Conservation (phyloP, 2,888 invertebrate genomes). For the Sarcophaga subvicina region DNA sequence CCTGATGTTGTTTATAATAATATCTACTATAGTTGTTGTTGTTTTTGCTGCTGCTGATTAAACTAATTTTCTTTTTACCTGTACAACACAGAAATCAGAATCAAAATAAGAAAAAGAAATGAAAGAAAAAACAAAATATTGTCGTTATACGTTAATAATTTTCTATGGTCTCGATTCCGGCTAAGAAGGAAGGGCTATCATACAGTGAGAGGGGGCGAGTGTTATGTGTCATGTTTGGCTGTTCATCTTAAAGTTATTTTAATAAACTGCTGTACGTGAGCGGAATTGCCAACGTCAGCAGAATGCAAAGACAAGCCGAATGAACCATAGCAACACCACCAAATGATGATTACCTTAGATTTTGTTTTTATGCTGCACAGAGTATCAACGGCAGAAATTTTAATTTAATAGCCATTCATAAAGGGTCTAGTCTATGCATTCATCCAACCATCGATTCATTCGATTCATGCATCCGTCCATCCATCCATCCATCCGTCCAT, state of each 20-base stretch:
- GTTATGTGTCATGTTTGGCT: conserved; percentile 60
- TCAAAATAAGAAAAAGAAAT: neutral
- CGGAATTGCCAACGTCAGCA: conserved; percentile 75
- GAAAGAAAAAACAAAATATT: conserved; percentile 39
- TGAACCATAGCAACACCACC: conserved; percentile 37
- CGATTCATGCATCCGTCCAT: conserved; percentile 28
- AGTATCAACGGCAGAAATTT: conserved; percentile 25
- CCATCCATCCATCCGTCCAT: conserved; percentile 17
- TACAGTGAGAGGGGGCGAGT: neutral
- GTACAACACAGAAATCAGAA: conserved; percentile 12
- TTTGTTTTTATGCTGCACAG: conserved; percentile 17
- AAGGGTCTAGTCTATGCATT: conserved; percentile 49
- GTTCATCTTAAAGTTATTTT: conserved; percentile 80
- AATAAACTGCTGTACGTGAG: conserved; percentile 82
- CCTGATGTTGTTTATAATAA: conserved; percentile 61
- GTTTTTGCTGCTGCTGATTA: conserved; percentile 52
- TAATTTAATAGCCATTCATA: conserved; percentile 67
- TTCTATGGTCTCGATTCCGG: neutral
- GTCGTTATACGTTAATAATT: conserved; percentile 50
- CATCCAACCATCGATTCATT: conserved; percentile 41
- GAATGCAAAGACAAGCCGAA: neutral
- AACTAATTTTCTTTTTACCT: conserved; percentile 63
- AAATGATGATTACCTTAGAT: conserved; percentile 54
- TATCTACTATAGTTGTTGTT: neutral
- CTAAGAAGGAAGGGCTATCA: neutral